These are phyloP conservation scores for Sphaerodactylus townsendi DNA, from an alignment of 2,113 vertebrate genomes.

Conservation along the genomic window DNA sequence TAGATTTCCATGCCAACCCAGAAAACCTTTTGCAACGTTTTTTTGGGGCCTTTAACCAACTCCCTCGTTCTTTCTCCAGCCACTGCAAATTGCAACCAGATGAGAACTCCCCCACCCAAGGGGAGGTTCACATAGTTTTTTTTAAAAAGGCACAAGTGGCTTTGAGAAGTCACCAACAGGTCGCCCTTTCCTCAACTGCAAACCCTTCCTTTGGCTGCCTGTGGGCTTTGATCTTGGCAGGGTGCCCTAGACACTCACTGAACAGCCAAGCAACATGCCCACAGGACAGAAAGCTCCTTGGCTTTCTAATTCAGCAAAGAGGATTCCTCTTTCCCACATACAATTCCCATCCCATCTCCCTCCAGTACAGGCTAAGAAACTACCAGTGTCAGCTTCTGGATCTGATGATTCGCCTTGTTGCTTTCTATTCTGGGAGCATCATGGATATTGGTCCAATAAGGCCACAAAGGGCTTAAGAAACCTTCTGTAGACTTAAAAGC, in stretches of 20 bases:
- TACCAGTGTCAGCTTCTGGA: not conserved
- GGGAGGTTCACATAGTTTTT: too few species aligned
- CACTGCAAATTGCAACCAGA: not conserved
- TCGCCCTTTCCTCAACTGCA: not conserved
- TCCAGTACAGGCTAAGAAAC: not conserved
- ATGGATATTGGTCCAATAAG: not conserved
- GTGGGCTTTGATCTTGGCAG: not conserved
- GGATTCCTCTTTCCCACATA: too few species aligned
- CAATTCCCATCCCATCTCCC: not conserved
- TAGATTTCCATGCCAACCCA: too few species aligned
- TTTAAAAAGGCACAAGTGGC: not conserved
- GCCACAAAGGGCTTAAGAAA: too few species aligned
- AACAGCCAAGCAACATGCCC: not conserved
- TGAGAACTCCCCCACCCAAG: too few species aligned
- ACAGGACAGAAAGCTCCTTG: too few species aligned
- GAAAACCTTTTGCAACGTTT: not conserved
- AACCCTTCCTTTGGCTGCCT: too few species aligned
- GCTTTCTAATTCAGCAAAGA: not conserved
- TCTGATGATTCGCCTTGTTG: too few species aligned
- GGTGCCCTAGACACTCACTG: not conserved
- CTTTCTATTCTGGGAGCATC: not conserved
- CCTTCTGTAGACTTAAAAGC: too few species aligned
- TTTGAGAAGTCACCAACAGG: not conserved
- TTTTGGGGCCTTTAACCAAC: not conserved
- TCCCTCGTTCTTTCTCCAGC: not conserved